Evolutionary conservation across 2,888 invertebrate species (phyloP).

Genomic region (Ophioninae sp.): DNA sequence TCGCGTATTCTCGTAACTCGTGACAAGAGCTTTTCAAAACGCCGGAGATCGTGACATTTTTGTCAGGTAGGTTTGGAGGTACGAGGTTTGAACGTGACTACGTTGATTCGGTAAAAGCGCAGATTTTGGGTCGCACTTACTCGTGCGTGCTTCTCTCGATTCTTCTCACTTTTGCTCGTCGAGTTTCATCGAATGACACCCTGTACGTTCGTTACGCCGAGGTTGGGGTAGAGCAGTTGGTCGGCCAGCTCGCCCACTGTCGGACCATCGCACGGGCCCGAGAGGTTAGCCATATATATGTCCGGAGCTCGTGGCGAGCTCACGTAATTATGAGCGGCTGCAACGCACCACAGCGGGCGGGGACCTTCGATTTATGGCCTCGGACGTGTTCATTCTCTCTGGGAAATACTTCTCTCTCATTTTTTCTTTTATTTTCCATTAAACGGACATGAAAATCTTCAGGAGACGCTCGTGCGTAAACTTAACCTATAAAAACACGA

Average conservation of each 20-base stretch:
- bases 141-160: background rate
- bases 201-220: background rate
- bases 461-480: background rate
- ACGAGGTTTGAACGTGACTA: background rate
- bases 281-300: background rate
- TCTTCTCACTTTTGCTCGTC: background rate
- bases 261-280: background rate
- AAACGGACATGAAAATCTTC: background rate
- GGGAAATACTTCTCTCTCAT: background rate
- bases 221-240: background rate
- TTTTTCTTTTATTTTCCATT: background rate
- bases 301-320: slow-evolving; percentile 12
- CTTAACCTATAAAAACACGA: background rate
- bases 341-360: slow-evolving; percentile 23
- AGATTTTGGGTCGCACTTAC: background rate
- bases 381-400: slow-evolving; percentile 34
- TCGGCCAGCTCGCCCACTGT: background rate
- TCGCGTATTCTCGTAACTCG: background rate
- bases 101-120: no score
- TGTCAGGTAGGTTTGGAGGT: background rate
- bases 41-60: no score
- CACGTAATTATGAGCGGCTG: slow-evolving; percentile 37
- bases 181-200: background rate
- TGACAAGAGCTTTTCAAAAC: no score
- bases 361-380: slow-evolving; percentile 54